Conservation (phyloP, 2,888 invertebrate species). For the Callosobruchus maculatus region DNA sequence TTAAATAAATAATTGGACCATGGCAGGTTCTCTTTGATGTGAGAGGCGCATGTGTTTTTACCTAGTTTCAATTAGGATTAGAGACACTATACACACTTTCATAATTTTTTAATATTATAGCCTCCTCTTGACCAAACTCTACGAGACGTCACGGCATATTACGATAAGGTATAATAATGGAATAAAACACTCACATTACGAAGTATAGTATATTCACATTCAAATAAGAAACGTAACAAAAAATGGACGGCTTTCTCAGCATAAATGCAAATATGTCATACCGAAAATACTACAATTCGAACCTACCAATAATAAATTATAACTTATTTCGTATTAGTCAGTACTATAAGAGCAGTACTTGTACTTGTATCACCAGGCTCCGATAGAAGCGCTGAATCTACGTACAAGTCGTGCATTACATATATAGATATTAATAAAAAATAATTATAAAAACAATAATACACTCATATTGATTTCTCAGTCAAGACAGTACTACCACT, state of each 20-base stretch:
- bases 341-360: background rate
- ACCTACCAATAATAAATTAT: background rate
- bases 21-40: too few relatives aligned
- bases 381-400: background rate
- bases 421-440: background rate
- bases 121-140: too few relatives aligned
- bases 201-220: background rate
- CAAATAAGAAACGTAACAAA: background rate
- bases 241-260: background rate
- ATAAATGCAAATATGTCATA: background rate
- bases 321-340: background rate
- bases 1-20: too few relatives aligned
- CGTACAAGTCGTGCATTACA: background rate
- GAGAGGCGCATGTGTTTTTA: too few relatives aligned
- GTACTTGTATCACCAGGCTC: background rate
- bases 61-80: too few relatives aligned
- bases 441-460: too few relatives aligned
- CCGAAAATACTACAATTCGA: background rate
- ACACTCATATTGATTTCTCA: too few relatives aligned
- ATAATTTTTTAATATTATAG: too few relatives aligned
- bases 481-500: too few relatives aligned
- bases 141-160: too few relatives aligned
- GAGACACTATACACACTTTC: too few relatives aligned
- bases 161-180: background rate
- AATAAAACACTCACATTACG: background rate